Conservation (phyloP, 2,797 vertebrate species). For the Thripadectes ignobilis region DNA sequence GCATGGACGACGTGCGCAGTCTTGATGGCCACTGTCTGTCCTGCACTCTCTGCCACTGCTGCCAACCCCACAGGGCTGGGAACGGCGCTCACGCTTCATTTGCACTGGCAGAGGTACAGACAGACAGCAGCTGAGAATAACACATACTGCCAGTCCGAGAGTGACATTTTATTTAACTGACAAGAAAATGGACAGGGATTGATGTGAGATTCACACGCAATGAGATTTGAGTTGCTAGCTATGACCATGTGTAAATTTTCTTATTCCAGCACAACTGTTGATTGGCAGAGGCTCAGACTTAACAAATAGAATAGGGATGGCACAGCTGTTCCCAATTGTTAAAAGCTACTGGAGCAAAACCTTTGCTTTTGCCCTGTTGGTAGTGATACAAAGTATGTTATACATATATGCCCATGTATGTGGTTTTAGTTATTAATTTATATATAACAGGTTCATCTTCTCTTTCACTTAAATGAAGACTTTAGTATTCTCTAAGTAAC, state of each 20-base stretch:
- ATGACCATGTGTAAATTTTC: neutral
- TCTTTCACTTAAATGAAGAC: neutral
- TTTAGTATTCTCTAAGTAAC: neutral
- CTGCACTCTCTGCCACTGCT: rapidly evolving
- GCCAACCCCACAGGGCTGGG: rapidly evolving
- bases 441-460: neutral
- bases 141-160: neutral
- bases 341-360: neutral
- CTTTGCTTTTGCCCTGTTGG: neutral
- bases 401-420: rapidly evolving
- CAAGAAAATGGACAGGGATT: neutral
- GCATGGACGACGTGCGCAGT: rapidly evolving
- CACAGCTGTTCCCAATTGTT: neutral
- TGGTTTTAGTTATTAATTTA: neutral
- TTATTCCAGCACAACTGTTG: neutral
- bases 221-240: neutral
- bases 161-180: neutral
- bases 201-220: neutral
- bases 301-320: neutral
- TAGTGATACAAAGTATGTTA: neutral
- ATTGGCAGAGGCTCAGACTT: neutral
- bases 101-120: neutral
- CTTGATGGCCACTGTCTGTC: rapidly evolving
- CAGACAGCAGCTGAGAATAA: neutral
- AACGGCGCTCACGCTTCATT: neutral